A percentile compares a stretch with the other conserved stretches of the same genome.
Conservation (phyloP, 2,797 vertebrate species). For the Morus bassanus region DNA sequence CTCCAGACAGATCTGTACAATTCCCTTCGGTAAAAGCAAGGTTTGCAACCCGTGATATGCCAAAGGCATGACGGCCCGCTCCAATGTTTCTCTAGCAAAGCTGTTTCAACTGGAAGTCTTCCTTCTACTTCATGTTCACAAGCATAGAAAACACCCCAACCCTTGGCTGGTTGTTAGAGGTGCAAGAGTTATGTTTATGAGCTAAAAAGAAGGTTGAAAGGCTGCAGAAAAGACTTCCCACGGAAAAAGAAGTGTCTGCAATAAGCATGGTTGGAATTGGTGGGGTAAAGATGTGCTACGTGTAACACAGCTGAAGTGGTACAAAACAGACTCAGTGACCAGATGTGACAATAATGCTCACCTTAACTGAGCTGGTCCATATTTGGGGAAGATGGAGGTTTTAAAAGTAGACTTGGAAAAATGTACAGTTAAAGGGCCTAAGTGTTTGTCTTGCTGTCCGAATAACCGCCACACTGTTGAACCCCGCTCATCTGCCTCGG, state of each 20-base stretch:
- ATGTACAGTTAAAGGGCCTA: neutral
- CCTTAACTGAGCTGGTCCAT: neutral
- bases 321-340: neutral
- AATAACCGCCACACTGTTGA: neutral
- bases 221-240: neutral
- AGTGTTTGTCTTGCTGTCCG: neutral
- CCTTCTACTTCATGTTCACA: neutral
- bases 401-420: neutral
- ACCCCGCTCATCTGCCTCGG: neutral
- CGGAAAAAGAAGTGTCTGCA: accelerated
- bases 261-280: neutral
- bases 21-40: neutral
- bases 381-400: neutral
- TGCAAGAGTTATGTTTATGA: accelerated
- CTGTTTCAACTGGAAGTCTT: slow-evolving; percentile 11
- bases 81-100: neutral
- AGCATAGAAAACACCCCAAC: neutral
- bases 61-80: neutral
- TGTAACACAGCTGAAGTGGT: neutral
- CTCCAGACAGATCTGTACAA: neutral
- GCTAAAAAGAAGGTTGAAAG: neutral
- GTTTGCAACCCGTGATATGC: neutral
- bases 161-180: neutral
- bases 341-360: accelerated
- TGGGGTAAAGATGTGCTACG: neutral